phyloP scores from a whole-genome alignment of 2,113 vertebrate genomes.

The Vicugna pacos region DNA sequence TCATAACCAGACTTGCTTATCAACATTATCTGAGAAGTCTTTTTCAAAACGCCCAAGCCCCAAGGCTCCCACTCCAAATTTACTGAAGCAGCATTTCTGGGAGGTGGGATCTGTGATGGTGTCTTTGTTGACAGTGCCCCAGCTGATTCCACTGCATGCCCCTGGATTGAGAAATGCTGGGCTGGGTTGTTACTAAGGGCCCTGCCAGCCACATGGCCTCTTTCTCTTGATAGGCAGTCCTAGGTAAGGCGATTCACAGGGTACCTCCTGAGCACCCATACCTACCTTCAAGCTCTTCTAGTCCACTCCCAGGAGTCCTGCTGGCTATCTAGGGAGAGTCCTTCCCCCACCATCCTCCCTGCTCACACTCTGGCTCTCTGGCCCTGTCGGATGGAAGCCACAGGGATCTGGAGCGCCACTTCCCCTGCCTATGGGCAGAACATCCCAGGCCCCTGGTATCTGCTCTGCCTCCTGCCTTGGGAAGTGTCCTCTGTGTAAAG shows the following conservation, averaged over 20 bases:
- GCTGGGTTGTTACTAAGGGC: not conserved
- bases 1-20: not conserved
- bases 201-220: not conserved
- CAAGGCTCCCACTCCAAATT: not conserved
- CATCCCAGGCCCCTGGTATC: not conserved
- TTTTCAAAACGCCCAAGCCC: not conserved
- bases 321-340: not conserved
- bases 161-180: not conserved
- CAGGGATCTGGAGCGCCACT: not conserved
- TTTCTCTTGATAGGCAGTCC: not conserved
- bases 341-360: not conserved
- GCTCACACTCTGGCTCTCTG: not conserved
- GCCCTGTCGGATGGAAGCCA: not conserved
- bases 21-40: not conserved
- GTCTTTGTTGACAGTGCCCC: not conserved
- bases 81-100: not conserved
- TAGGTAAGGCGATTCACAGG: not conserved
- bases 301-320: not conserved
- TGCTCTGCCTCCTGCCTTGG: not conserved
- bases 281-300: not conserved
- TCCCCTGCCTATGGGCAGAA: not conserved
- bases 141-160: not conserved
- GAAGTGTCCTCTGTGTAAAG: not conserved
- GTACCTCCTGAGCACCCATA: not conserved
- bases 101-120: not conserved